Conservation (phyloP, 2,888 invertebrate species). For the Geotrupes spiniger region DNA sequence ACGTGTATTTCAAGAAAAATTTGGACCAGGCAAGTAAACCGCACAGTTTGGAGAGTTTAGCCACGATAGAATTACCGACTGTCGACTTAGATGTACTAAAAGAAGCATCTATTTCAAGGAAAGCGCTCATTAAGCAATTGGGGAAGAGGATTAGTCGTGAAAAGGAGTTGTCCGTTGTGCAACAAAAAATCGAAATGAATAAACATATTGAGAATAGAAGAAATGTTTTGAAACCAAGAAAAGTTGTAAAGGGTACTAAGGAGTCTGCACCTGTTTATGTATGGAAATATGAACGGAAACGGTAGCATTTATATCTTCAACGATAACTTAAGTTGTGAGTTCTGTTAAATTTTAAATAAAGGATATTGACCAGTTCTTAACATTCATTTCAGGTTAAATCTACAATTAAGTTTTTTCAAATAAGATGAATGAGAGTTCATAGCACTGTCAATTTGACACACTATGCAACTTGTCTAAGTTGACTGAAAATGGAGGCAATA, state of each 20-base stretch:
- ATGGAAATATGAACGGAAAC: slow-evolving; percentile 78
- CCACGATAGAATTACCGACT: slow-evolving; percentile 55
- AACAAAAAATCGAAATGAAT: slow-evolving; percentile 76
- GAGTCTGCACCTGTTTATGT: slow-evolving; percentile 70
- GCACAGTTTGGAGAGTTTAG: slow-evolving; percentile 63
- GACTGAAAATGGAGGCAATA: too few species aligned
- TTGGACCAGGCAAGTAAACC: slow-evolving; percentile 60
- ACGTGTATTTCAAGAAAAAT: slow-evolving; percentile 74
- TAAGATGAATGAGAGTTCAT: too few species aligned
- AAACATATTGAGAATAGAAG: slow-evolving; percentile 65
- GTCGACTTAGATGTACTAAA: slow-evolving; percentile 56
- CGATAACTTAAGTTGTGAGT: too few species aligned
- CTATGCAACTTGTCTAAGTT: too few species aligned
- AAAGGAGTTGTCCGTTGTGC: slow-evolving; percentile 69
- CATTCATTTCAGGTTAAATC: too few species aligned
- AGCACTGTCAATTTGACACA: too few species aligned
- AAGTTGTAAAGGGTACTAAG: slow-evolving; percentile 62
- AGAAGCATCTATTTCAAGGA: slow-evolving; percentile 58
- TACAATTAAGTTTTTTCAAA: too few species aligned
- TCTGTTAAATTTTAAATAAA: too few species aligned
- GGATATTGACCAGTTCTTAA: too few species aligned
- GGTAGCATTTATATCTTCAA: too few species aligned
- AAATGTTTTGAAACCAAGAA: slow-evolving; percentile 60
- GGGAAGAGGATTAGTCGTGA: slow-evolving; percentile 75
- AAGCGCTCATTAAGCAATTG: slow-evolving; percentile 70